A percentile compares a stretch with the other conserved stretches of the same genome.
These are phyloP conservation scores for Echiichthys vipera DNA, from an alignment of 2,797 vertebrate species.

Conservation along the genomic window DNA sequence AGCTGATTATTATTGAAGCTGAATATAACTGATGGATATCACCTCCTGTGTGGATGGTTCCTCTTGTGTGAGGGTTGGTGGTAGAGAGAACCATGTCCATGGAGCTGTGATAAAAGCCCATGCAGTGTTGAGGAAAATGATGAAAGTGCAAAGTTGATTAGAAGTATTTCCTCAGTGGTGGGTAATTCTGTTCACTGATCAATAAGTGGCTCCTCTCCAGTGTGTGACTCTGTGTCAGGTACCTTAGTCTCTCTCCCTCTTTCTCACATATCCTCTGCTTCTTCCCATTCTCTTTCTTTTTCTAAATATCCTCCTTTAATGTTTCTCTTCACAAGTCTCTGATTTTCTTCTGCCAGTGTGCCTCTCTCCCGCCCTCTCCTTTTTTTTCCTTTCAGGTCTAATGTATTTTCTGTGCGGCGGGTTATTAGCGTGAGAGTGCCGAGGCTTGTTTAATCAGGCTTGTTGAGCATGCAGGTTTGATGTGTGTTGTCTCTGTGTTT, in stretches of 20 bases:
- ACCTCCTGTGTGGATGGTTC: conserved; percentile 2
- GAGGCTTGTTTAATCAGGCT: conserved; percentile 82
- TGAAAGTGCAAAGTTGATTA: conserved; percentile 65
- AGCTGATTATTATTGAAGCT: conserved; percentile 49
- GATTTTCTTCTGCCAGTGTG: conserved; percentile 72
- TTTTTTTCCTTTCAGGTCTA: conserved; percentile 54
- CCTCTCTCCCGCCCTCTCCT: conserved; percentile 12
- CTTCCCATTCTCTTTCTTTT: conserved; percentile 51
- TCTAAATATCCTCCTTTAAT: conserved; percentile 74
- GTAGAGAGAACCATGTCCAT: not conserved
- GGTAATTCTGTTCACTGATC: conserved; percentile 72
- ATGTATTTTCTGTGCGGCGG: conserved; percentile 62
- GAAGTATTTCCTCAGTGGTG: conserved; percentile 55
- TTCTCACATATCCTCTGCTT: conserved; percentile 41
- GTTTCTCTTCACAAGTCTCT: conserved; percentile 66
- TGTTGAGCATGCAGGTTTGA: conserved; percentile 82
- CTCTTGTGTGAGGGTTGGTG: not conserved
- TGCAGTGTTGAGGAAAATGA: conserved; percentile 17
- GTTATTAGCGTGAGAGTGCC: conserved; percentile 80
- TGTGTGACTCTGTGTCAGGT: conserved; percentile 74
- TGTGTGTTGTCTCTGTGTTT: conserved; percentile 86
- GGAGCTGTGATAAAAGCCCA: conserved; percentile 40
- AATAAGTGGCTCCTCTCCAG: conserved; percentile 78
- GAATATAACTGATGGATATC: conserved; percentile 37
- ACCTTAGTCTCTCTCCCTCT: conserved; percentile 39